Percentiles rank a stretch among this genome's conserved stretches.
These are phyloP conservation scores for Eubasilissa regina DNA, from an alignment of 1,140 invertebrate species.

Conservation along the genomic window DNA sequence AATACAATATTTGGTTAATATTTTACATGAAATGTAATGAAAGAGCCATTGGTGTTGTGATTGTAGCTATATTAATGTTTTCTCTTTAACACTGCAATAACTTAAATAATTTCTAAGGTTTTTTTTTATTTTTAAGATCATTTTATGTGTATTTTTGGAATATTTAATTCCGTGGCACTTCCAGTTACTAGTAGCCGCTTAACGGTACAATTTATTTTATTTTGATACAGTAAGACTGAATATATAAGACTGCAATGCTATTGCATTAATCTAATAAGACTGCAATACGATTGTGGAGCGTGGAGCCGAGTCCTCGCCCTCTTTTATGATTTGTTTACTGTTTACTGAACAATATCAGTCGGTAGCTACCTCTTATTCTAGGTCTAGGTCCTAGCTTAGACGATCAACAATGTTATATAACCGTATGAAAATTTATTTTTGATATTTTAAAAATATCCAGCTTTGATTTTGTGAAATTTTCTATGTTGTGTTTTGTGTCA, in stretches of 20 bases:
- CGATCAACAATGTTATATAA: conserved; percentile 21
- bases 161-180: conserved; percentile 28
- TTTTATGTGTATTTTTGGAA: conserved; percentile 39
- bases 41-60: conserved; percentile 60
- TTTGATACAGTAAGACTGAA: conserved; percentile 60
- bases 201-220: conserved; percentile 48
- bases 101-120: conserved; percentile 59
- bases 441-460: conserved; percentile 61
- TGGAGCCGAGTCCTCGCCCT: neutral
- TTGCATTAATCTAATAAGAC: conserved; percentile 58
- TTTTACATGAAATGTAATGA: conserved; percentile 60
- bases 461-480: conserved; percentile 59
- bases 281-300: conserved; percentile 29
- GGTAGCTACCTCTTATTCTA: conserved; percentile 43
- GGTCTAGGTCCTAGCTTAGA: conserved; percentile 10
- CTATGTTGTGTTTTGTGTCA: conserved; percentile 60
- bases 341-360: conserved; percentile 40
- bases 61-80: conserved; percentile 58
- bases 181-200: conserved; percentile 49
- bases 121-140: conserved; percentile 56
- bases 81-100: conserved; percentile 57
- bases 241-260: conserved; percentile 58
- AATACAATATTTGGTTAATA: conserved; percentile 51
- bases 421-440: conserved; percentile 58
- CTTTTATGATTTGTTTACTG: conserved; percentile 39